Evolutionary conservation across 2,113 vertebrate genomes (phyloP).

Genomic region (Salvator merianae): DNA sequence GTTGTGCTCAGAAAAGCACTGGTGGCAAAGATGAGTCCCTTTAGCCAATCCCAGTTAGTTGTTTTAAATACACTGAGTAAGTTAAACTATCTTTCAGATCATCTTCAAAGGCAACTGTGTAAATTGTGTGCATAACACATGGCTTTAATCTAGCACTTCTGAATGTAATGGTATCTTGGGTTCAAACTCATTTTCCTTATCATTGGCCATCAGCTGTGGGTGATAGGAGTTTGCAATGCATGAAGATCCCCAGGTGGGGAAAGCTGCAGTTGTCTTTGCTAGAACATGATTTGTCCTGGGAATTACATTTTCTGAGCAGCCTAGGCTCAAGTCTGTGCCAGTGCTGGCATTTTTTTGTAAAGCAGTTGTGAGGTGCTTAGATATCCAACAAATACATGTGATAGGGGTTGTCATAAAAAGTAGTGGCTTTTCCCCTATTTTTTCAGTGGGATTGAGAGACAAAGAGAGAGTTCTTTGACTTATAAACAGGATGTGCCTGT

Average conservation of each 20-base stretch:
- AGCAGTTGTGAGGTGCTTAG: not conserved
- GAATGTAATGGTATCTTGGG: too few relatives aligned
- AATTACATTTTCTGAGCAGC: not conserved
- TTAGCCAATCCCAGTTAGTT: not conserved
- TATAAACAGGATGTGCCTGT: conserved; percentile 27
- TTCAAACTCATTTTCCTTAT: too few relatives aligned
- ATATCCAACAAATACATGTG: not conserved
- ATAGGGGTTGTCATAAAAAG: not conserved
- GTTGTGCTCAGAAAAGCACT: not conserved
- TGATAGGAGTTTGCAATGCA: too few relatives aligned
- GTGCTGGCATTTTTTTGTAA: not conserved
- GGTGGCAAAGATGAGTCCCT: not conserved
- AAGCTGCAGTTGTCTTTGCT: too few relatives aligned
- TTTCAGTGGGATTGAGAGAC: not conserved
- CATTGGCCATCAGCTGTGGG: too few relatives aligned
- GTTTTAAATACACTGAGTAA: not conserved
- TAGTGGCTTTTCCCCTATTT: not conserved
- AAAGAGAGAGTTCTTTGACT: not conserved
- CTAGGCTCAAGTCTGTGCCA: not conserved
- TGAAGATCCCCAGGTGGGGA: too few relatives aligned
- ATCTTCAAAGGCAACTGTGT: not conserved
- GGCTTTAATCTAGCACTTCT: not conserved
- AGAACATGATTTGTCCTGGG: not conserved
- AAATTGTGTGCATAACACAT: not conserved
- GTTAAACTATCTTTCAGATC: too few relatives aligned